Base-by-base conservation (phyloP, 2,888 invertebrate genomes). In the Lacanobia oleracea region DNA sequence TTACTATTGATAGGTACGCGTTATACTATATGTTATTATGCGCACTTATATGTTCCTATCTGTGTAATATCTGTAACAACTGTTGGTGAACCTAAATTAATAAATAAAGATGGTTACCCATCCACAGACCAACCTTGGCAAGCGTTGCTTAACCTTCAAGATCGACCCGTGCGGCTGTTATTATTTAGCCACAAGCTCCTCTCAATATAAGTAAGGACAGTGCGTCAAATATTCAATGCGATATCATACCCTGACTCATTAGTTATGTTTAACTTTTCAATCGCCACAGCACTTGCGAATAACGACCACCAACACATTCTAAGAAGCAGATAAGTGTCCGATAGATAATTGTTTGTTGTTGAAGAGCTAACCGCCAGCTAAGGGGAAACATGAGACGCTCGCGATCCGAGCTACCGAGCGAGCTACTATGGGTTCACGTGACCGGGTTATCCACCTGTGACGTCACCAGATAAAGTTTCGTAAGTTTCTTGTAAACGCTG, bases 391-490 rank as follows among this genome's bases (percentile, higher is more conserved):
- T 82, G 88, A 90, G 80, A 87, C 79, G 75, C n/a, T 50, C n/a
- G 16, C 88, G 59, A 72, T 77, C 60, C 33, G 33, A 2, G 33
- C 33, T 33, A 33, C 33, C 33, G 33, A 33, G 80, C 62, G 60
- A 85, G 80, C 86, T 90, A 89, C 86, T 88, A 87, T 83, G 90
- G 88, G 87, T 88, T 91, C 91, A 79, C 79, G 62, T 89, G 87
- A 87, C 91, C 90, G 88, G 88, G 90, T 91, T 89, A 89, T 84
- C 82, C 79, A 37, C 56, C 57, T 54, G 56, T 86, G 86, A 86
- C 84, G 87, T 88, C 84, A 87, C 72, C 33, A 62, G 65, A 81
- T 79, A 73, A 77, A 73, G 53, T 77, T 77, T 80, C 68, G 81
- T 81, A 73, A 77, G 61, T 66, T 68, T 48, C 54, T 43, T 43